A percentile compares a stretch with the other conserved stretches of the same genome.
phyloP scores from a whole-genome alignment of 64 coral and sea anemone genomes.

The Montipora capricornis region DNA sequence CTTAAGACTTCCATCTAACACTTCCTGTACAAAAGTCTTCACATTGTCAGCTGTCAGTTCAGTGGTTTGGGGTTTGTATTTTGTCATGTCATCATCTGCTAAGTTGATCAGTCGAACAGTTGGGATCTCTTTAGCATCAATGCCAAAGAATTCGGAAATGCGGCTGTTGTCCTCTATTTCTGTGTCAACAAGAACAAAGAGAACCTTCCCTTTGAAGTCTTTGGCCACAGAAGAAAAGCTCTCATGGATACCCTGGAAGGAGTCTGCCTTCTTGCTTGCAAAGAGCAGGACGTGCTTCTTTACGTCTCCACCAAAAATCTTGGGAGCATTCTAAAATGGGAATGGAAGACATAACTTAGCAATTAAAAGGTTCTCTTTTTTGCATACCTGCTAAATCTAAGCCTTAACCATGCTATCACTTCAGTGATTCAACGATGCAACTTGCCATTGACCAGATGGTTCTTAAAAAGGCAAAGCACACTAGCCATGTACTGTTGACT shows the following conservation, averaged over 20 bases:
- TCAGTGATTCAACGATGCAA: no score
- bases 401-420: no score
- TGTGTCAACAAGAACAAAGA: slow-evolving; percentile 94
- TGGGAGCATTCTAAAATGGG: slow-evolving; percentile 87
- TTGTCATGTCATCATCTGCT: slow-evolving; percentile 95
- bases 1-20: slow-evolving; percentile 92
- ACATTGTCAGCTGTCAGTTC: slow-evolving; percentile 81
- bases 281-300: slow-evolving; percentile 96
- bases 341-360: background rate
- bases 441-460: no score
- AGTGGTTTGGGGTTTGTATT: slow-evolving; percentile 86
- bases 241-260: slow-evolving; percentile 79
- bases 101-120: slow-evolving; percentile 96
- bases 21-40: slow-evolving; percentile 76
- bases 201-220: slow-evolving; percentile 96
- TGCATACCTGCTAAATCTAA: no score
- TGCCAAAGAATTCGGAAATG: slow-evolving; percentile 97
- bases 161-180: slow-evolving; percentile 95
- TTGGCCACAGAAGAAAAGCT: slow-evolving; percentile 84
- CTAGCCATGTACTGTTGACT: no score
- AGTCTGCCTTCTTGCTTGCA: slow-evolving; percentile 82
- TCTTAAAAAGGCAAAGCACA: no score
- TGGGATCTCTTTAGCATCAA: slow-evolving; percentile 84
- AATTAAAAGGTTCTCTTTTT: no score
- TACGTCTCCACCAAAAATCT: slow-evolving; percentile 98